Conservation (phyloP, 92 coral and sea anemone genomes). For the Epizoanthus illoricatus region DNA sequence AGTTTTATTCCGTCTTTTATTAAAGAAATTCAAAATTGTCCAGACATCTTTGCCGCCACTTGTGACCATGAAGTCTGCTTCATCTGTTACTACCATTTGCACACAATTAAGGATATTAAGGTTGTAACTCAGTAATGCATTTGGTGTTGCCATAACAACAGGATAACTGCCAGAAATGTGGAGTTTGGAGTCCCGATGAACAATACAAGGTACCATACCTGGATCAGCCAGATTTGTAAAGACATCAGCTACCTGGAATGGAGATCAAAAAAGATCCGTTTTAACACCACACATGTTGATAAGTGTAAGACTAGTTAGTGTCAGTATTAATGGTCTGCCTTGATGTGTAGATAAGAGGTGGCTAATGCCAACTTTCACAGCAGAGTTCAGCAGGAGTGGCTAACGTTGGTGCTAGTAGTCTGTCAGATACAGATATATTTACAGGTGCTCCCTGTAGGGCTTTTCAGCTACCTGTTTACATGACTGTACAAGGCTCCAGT, state of each 20-base stretch:
- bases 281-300: neutral
- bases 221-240: slow-evolving; percentile 68
- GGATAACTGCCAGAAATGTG: slow-evolving; percentile 63
- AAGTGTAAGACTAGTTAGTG: neutral
- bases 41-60: slow-evolving; percentile 84
- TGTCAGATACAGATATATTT: too few relatives aligned
- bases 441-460: too few relatives aligned
- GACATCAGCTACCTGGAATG: slow-evolving; percentile 73
- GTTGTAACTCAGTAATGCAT: slow-evolving; percentile 70
- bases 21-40: slow-evolving; percentile 70
- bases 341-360: too few relatives aligned
- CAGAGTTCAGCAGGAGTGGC: too few relatives aligned
- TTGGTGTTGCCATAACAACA: slow-evolving; percentile 84
- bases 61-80: slow-evolving; percentile 80
- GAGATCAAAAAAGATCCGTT: neutral
- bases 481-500: too few relatives aligned
- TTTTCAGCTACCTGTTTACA: too few relatives aligned
- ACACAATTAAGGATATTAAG: slow-evolving; percentile 55
- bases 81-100: slow-evolving; percentile 76
- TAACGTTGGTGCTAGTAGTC: too few relatives aligned
- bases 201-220: slow-evolving; percentile 65
- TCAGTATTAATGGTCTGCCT: neutral
- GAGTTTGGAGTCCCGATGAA: slow-evolving; percentile 77
- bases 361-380: too few relatives aligned
- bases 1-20: slow-evolving; percentile 4